Evolutionary conservation across 1,140 invertebrate species (phyloP).

Genomic region (Mamestra configurata): DNA sequence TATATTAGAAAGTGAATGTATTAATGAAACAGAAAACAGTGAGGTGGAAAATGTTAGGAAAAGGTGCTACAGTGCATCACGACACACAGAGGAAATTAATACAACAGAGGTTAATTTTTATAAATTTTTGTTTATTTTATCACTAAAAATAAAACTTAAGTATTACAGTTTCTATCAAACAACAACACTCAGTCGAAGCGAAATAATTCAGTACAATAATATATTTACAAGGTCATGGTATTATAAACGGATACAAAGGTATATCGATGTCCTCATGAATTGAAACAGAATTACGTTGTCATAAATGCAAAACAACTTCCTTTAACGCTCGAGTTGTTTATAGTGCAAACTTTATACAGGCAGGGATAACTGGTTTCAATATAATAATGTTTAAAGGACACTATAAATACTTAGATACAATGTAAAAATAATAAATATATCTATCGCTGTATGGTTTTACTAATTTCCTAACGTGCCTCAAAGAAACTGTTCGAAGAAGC

Average conservation of each 20-base stretch:
- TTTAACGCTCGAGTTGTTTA: conserved; percentile 42
- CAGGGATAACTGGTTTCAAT: conserved; percentile 50
- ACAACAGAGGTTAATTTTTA: conserved; percentile 78
- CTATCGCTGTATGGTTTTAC: conserved; percentile 77
- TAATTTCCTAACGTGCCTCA: conserved; percentile 77
- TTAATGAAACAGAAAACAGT: conserved; percentile 73
- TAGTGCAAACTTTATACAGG: conserved; percentile 42
- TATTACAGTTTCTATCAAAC: conserved; percentile 87
- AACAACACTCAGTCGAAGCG: conserved; percentile 86
- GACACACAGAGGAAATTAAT: conserved; percentile 75
- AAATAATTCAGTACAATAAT: conserved; percentile 83
- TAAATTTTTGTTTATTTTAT: conserved; percentile 86
- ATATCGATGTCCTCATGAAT: conserved; percentile 57
- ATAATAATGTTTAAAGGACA: conserved; percentile 60
- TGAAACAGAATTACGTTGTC: conserved; percentile 64
- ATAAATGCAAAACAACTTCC: conserved; percentile 78
- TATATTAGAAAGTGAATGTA: conserved; percentile 82
- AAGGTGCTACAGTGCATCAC: conserved; percentile 76
- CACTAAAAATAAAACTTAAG: conserved; percentile 88
- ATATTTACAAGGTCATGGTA: conserved; percentile 85
- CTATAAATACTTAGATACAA: conserved; percentile 75
- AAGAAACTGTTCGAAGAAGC: conserved; percentile 77
- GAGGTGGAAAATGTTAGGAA: conserved; percentile 78
- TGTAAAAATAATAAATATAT: conserved; percentile 83
- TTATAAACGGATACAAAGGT: conserved; percentile 65